Evolutionary conservation across 2,113 vertebrate genomes (phyloP).

Genomic region (Malurus alboscapulatus): DNA sequence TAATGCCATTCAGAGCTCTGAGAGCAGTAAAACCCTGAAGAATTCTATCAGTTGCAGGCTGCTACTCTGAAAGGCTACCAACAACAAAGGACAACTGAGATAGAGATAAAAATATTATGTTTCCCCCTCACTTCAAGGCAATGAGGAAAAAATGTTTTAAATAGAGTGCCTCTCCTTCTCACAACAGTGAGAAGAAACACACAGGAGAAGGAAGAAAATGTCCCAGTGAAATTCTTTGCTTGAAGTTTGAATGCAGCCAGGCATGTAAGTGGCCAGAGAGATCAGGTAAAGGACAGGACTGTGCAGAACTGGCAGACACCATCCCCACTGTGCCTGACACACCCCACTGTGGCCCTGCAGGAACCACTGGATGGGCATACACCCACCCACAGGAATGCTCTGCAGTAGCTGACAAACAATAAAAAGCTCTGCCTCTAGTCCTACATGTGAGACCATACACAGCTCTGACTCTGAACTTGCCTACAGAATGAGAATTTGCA

Average conservation of each 20-base stretch:
- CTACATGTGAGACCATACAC: accelerated
- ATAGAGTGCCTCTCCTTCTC: not conserved
- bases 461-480: not conserved
- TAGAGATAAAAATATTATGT: not conserved
- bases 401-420: not conserved
- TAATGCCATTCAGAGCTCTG: not conserved
- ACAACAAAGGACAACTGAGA: not conserved
- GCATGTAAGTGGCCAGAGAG: not conserved
- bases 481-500: not conserved
- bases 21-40: not conserved
- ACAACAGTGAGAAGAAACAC: not conserved
- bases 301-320: not conserved
- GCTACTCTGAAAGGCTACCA: not conserved
- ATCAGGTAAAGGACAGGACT: not conserved
- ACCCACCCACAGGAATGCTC: not conserved
- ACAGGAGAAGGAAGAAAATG: not conserved
- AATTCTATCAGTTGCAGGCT: not conserved
- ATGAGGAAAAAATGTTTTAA: not conserved
- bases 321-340: not conserved
- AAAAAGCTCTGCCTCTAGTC: not conserved
- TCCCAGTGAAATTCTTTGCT: not conserved
- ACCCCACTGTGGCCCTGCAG: not conserved
- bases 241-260: not conserved
- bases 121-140: not conserved
- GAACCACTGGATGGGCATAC: not conserved